Conservation (phyloP, 2,113 vertebrate genomes). For the Hypanus sabinus region DNA sequence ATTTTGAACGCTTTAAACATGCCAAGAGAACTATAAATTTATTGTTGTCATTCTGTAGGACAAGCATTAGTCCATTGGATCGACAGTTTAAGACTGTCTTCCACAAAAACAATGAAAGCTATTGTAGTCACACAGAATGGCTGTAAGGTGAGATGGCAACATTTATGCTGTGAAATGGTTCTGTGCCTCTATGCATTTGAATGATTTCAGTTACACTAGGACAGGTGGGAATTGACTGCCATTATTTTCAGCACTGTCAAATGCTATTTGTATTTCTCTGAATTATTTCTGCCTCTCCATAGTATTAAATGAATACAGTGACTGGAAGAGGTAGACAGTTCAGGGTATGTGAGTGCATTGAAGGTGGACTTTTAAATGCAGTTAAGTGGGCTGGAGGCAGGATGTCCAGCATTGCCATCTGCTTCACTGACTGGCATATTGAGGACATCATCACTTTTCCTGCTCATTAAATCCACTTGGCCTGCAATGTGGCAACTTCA, state of each 20-base stretch:
- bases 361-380: too few species aligned
- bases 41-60: not conserved
- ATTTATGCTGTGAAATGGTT: conserved; percentile 3
- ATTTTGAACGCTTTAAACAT: not conserved
- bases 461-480: not conserved
- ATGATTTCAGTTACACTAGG: not conserved
- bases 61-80: not conserved
- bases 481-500: not conserved
- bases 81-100: not conserved
- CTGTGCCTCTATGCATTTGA: not conserved
- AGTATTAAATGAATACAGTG: not conserved
- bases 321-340: not conserved
- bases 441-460: not conserved
- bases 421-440: not conserved
- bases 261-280: not conserved
- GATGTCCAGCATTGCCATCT: not conserved
- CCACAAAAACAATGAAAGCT: not conserved
- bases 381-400: not conserved
- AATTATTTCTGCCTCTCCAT: not conserved
- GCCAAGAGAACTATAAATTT: not conserved
- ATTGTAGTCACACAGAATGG: conserved; percentile 5
- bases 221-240: not conserved
- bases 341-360: not conserved
- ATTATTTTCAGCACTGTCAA: not conserved
- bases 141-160: conserved; percentile 6